Conservation (phyloP, 2,113 vertebrate species). For the Meleagris gallopavo region DNA sequence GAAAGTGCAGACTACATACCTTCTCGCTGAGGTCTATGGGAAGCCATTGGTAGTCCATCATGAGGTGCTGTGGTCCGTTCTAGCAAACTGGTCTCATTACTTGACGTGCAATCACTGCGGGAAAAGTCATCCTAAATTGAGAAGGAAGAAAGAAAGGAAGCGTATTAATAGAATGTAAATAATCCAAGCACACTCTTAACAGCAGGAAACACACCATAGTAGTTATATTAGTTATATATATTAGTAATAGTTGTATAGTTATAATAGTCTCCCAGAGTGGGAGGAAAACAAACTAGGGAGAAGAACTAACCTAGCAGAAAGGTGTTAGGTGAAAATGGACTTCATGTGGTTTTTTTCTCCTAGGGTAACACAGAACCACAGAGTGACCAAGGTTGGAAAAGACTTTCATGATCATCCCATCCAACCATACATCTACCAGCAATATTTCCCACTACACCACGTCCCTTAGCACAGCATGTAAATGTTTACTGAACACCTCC, state of each 20-base stretch:
- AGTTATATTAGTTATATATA: no score
- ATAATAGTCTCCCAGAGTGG: background rate
- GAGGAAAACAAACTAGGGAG: background rate
- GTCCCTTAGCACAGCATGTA: no score
- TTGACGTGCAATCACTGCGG: conserved; percentile 69
- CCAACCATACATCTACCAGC: no score
- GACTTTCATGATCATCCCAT: no score
- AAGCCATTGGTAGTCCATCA: conserved; percentile 70
- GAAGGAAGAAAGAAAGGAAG: background rate
- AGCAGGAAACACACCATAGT: background rate
- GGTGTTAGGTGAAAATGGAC: background rate
- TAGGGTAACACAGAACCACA: background rate
- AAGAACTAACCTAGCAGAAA: background rate
- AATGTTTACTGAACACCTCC: no score
- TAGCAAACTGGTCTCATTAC: conserved; percentile 64
- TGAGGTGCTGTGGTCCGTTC: conserved; percentile 72
- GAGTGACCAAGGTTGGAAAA: no score
- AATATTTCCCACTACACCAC: no score
- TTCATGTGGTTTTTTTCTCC: background rate
- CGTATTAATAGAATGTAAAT: background rate
- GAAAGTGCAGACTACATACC: conserved; percentile 61
- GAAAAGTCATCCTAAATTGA: conserved; percentile 72
- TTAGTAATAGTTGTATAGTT: no score
- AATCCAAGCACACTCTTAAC: background rate
- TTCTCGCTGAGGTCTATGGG: conserved; percentile 81